Evolutionary conservation across 2,113 vertebrate species (phyloP).

Genomic region (Clinocottus analis): DNA sequence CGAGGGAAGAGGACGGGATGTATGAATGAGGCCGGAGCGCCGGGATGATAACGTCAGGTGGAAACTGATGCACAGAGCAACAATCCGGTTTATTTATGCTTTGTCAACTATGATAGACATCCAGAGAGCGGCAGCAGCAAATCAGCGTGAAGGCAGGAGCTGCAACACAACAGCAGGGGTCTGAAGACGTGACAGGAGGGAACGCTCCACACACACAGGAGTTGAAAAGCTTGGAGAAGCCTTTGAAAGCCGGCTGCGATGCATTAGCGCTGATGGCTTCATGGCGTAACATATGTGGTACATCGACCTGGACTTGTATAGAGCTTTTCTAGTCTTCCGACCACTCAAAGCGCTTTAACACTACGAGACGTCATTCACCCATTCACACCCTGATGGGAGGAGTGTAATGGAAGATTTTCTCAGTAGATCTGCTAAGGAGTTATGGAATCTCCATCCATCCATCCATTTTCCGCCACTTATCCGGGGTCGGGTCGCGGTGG

Average conservation of each 20-base stretch:
- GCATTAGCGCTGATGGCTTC: conserved; percentile 25
- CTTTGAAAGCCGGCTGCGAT: conserved; percentile 22
- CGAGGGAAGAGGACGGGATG: conserved; percentile 36
- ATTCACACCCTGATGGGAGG: too few relatives aligned
- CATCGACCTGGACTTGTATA: too few relatives aligned
- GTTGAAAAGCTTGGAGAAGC: conserved; percentile 30
- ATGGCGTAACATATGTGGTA: conserved; percentile 18
- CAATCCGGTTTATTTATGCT: conserved; percentile 72
- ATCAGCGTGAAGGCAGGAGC: conserved; percentile 39
- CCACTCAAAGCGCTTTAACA: too few relatives aligned
- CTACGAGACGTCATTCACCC: too few relatives aligned
- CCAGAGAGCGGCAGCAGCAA: conserved; percentile 42
- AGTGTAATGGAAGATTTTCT: too few relatives aligned
- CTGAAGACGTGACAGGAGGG: conserved; percentile 42
- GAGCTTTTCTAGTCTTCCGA: too few relatives aligned
- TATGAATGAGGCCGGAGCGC: conserved; percentile 41
- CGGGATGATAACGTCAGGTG: conserved; percentile 53
- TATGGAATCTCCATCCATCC: too few relatives aligned
- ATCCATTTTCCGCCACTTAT: too few relatives aligned
- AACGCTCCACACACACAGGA: conserved; percentile 29
- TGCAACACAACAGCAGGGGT: conserved; percentile 49
- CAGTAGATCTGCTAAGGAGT: too few relatives aligned
- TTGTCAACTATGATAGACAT: conserved; percentile 55
- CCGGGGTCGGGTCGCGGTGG: too few relatives aligned
- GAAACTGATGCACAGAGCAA: conserved; percentile 65